Conservation (phyloP, 2,888 invertebrate species). For the Limnephilus rhombicus region DNA sequence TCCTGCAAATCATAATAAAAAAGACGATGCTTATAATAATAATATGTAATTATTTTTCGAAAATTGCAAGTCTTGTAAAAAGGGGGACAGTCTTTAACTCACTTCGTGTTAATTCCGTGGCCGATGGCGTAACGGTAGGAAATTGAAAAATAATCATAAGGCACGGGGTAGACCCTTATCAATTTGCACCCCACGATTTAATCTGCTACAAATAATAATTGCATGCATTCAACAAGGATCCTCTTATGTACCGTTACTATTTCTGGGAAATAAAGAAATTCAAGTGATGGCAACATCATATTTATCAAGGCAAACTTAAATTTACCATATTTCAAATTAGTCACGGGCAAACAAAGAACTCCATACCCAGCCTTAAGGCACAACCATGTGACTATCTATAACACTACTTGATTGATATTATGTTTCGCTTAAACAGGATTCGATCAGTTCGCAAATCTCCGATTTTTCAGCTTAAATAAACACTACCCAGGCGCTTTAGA, state of each 20-base stretch:
- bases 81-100: background rate
- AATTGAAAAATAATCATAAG: background rate
- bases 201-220: background rate
- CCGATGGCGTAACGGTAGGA: background rate
- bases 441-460: background rate
- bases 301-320: background rate
- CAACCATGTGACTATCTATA: background rate
- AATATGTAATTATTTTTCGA: background rate
- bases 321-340: background rate
- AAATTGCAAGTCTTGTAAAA: background rate
- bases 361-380: background rate
- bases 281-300: background rate
- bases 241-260: background rate
- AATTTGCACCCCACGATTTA: background rate
- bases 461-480: background rate
- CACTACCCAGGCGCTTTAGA: background rate
- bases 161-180: background rate
- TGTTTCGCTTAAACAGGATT: background rate
- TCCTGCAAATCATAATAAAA: background rate
- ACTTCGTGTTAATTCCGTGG: background rate
- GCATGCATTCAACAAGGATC: background rate
- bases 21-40: background rate
- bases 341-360: background rate
- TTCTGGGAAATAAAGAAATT: background rate
- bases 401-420: background rate